Conservation (phyloP, 1,140 invertebrate species). For the Zaprionus taronus region DNA sequence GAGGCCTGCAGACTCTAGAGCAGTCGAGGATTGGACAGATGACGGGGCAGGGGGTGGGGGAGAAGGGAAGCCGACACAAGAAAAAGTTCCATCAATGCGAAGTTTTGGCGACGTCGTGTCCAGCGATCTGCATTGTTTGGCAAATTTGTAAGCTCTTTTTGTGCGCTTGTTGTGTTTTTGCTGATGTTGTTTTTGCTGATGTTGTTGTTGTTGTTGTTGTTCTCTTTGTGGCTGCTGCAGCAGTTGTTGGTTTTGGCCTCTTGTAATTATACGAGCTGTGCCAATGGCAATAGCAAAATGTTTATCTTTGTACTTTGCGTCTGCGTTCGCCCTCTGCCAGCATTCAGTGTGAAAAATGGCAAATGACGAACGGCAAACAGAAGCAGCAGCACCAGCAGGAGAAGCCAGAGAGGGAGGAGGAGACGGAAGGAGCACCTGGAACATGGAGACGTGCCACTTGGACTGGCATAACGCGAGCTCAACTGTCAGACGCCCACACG, state of each 20-base stretch:
- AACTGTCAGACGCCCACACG: slow-evolving; percentile 34
- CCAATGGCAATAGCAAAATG: slow-evolving; percentile 48
- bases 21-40: not conserved
- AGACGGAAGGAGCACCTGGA: not conserved
- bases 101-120: slow-evolving; percentile 61
- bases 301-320: slow-evolving; percentile 43
- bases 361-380: slow-evolving; percentile 38
- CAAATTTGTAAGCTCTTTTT: slow-evolving; percentile 70
- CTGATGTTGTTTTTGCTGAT: not conserved
- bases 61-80: slow-evolving; percentile 26
- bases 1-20: not conserved
- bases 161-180: slow-evolving; percentile 11
- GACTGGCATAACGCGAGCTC: slow-evolving; percentile 9
- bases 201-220: not conserved
- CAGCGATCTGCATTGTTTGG: slow-evolving; percentile 75
- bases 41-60: not conserved
- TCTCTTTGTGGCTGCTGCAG: slow-evolving; percentile 10
- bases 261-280: slow-evolving; percentile 47
- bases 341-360: slow-evolving; percentile 43
- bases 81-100: slow-evolving; percentile 51
- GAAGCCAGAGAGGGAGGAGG: not conserved
- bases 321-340: slow-evolving; percentile 32
- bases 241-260: slow-evolving; percentile 14
- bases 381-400: not conserved
- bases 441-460: slow-evolving; percentile 24